Percentiles rank a stretch among this genome's conserved stretches.
Conservation (phyloP, 2,888 invertebrate species). For the Lingula anatina region DNA sequence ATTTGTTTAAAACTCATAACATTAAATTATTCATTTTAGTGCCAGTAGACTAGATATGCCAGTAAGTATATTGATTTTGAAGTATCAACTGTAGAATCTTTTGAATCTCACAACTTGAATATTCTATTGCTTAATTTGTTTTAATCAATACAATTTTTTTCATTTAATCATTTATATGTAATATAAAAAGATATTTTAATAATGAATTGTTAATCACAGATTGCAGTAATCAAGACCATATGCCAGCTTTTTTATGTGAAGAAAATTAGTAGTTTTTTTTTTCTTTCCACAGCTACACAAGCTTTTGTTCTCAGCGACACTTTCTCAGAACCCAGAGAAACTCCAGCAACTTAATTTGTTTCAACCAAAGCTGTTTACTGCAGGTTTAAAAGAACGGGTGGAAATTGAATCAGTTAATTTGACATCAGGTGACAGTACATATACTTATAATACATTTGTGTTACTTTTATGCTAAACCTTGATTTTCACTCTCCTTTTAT, state of each 20-base stretch:
- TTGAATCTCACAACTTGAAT: too few species aligned
- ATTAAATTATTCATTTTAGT: constrained; percentile 1
- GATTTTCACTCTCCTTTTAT: too few species aligned
- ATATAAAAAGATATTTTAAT: too few species aligned
- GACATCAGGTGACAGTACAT: not conserved
- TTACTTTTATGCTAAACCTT: too few species aligned
- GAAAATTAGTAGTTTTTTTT: not conserved
- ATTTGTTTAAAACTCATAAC: not conserved
- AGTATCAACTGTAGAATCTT: too few species aligned
- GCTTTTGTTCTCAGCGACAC: constrained; percentile 92
- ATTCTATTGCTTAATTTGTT: too few species aligned
- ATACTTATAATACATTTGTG: too few species aligned
- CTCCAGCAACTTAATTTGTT: constrained; percentile 82
- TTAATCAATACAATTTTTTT: too few species aligned
- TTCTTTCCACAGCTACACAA: constrained; percentile 64
- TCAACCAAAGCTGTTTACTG: constrained; percentile 83
- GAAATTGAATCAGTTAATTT: not conserved
- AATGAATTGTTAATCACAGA: too few species aligned
- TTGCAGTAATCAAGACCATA: too few species aligned
- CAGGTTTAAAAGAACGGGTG: constrained; percentile 14
- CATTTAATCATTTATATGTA: too few species aligned
- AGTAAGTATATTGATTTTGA: constrained; percentile 6
- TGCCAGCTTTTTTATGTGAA: too few species aligned
- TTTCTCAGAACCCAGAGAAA: constrained; percentile 94
- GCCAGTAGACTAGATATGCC: constrained; percentile 2